Percentiles rank a stretch among this genome's conserved stretches.
Conservation (phyloP, 30 jellyfish, hydroid and myxozoan genomes). For the Turritopsis dohrnii region DNA sequence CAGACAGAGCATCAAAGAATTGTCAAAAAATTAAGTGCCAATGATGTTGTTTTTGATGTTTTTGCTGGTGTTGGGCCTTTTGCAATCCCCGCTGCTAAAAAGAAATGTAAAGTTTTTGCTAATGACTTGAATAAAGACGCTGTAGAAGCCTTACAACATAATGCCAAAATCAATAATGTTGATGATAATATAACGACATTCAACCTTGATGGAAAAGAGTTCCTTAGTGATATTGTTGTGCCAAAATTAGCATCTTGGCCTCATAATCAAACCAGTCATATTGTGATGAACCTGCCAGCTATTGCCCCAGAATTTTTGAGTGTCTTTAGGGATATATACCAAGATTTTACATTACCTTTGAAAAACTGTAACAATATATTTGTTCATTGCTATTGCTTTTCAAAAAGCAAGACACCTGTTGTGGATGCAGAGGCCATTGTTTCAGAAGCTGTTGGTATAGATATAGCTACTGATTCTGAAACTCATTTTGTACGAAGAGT, state of each 20-base stretch:
- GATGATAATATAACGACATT: conserved; percentile 24
- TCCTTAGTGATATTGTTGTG: conserved; percentile 21
- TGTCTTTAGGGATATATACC: conserved; percentile 40
- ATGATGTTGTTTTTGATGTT: conserved; percentile 84
- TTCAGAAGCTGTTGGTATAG: conserved; percentile 29
- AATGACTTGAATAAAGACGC: conserved; percentile 84
- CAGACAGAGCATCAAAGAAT: conserved; percentile 85
- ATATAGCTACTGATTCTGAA: conserved; percentile 17
- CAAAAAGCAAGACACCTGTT: conserved; percentile 52
- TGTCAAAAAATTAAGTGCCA: conserved; percentile 41
- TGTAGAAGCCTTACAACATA: conserved; percentile 51
- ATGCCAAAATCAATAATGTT: conserved; percentile 56
- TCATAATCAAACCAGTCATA: conserved; percentile 32
- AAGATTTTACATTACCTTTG: neutral
- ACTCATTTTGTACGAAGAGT: conserved; percentile 81
- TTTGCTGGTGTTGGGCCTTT: conserved; percentile 99
- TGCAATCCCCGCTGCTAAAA: conserved; percentile 90
- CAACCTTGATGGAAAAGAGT: conserved; percentile 78
- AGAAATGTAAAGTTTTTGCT: conserved; percentile 75
- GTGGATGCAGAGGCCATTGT: conserved; percentile 53
- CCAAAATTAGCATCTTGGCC: neutral
- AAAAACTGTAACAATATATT: neutral
- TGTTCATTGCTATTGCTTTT: conserved; percentile 85
- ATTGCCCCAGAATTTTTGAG: conserved; percentile 69
- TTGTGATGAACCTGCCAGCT: conserved; percentile 96